Evolutionary conservation across 2,888 invertebrate genomes (phyloP), one percentile per base, ranked within the genome.

Genomic region (Drosophila multiciliata): DNA sequence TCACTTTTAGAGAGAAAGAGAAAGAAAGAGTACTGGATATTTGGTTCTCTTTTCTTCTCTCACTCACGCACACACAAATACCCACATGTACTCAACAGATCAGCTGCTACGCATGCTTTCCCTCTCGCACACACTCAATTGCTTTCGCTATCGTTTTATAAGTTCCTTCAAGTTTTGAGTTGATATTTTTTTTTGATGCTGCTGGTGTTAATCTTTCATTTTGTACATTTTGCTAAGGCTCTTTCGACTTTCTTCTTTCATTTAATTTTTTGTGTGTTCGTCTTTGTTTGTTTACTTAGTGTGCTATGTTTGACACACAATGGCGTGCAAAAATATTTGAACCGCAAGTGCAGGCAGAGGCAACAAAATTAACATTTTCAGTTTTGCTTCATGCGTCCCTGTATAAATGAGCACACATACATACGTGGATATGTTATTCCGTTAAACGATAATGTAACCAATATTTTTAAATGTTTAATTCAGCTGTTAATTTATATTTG

Each of bases 61-160:
- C 35, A 58, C 11, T 50, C 2, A 48, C 29, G 29, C 26, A 55
- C 23, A 32, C 54, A 40, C 20, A 20, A 52, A 48, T 38, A 40
- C 42, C 42, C 52, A 7, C 36, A 59, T 12, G 45, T 12, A 58
- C 42, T 29, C 49, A 61, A 38, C 20, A 57, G 66, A 76, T 76
- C 77, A 76, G 77, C 75, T 76, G 74, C 70, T 63, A 52, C 15
- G 63, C 62, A 57, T 72, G 60, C 55, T 71, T 52, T 35, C 23
- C 20, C 35, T 23, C 65, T 49, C 32, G 20, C 48, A 36, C 23
- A 50, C 40, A 29, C 20, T 42, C 33, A 32, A 42, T 60, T 60
- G 73, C 58, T 77, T 73, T 77, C 64, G 73, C 68, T 77, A 33
- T 66, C 63, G 62, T 60, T 75, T 45, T 29, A 45, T 66, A 26